These are phyloP conservation scores for Probaryconus sp. DNA, from an alignment of 1,140 invertebrate genomes.

Conservation along the genomic window DNA sequence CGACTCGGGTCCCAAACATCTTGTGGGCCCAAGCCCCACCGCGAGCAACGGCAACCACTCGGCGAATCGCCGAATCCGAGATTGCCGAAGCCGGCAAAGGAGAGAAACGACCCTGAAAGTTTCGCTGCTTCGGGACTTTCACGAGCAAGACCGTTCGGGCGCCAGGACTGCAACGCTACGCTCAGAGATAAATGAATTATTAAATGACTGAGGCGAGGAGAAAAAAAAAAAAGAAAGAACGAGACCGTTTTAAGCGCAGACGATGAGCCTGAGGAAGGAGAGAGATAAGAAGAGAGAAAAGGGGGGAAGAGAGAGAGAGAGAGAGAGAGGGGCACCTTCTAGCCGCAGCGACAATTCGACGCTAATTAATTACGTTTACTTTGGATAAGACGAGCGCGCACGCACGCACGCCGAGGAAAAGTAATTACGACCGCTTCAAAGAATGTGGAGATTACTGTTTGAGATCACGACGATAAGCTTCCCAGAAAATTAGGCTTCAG, in stretches of 20 bases:
- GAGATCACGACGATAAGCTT: slow-evolving; percentile 3
- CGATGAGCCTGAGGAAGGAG: too few relatives aligned
- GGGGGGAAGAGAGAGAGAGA: too few relatives aligned
- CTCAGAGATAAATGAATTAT: slow-evolving; percentile 57
- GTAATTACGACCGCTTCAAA: slow-evolving; percentile 4
- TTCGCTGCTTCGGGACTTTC: slow-evolving; percentile 72
- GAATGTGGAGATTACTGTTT: slow-evolving; percentile 24
- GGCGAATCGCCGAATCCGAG: slow-evolving; percentile 60
- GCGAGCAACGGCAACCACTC: slow-evolving; percentile 37
- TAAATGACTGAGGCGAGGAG: slow-evolving; percentile 40
- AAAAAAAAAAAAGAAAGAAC: slow-evolving; percentile 21
- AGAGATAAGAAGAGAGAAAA: too few relatives aligned
- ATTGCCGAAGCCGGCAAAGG: slow-evolving; percentile 57
- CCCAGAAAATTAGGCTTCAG: slow-evolving; percentile 2
- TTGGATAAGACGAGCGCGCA: neutral
- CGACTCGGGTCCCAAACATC: slow-evolving; percentile 59
- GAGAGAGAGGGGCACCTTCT: too few relatives aligned
- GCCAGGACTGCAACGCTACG: slow-evolving; percentile 31
- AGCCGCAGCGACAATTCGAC: slow-evolving; percentile 7
- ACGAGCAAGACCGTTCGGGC: slow-evolving; percentile 71
- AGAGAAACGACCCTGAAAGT: slow-evolving; percentile 75
- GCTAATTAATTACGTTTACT: slow-evolving; percentile 12
- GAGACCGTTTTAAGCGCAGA: slow-evolving; percentile 6
- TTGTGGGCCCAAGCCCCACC: slow-evolving; percentile 40
- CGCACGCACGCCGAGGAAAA: slow-evolving; percentile 5